Evolutionary conservation across 2,888 invertebrate species (phyloP), one percentile per base, ranked within the genome.

Genomic region (Eupeodes luniger): DNA sequence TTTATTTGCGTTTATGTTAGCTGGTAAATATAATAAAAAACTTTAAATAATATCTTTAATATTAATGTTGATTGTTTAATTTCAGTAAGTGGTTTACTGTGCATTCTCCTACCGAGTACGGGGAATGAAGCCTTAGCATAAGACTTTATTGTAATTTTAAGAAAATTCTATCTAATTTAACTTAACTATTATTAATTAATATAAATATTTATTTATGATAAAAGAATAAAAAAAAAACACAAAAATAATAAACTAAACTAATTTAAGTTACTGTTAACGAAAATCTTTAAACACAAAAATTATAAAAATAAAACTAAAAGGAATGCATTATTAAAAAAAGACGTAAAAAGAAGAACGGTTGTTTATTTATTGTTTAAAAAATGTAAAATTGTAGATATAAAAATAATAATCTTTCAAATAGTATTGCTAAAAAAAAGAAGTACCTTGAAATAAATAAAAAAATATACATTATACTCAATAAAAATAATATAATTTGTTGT

Each of bases 31-130:
- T 40, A 27, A 7, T 0, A 19, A 64, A 19, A 44, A 27, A 53
- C 12, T 40, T 53, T 53, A 19, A 14, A 57, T 27, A 27, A 27
- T 27, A 27, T 1, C 27, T 27, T 27, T 27, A 4, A 78, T 34
- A 59, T 51, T 19, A 47, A 59, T 57, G 57, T 16, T 57, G 10
- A 62, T 47, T 40, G 69, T 36, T 90, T 81, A 53, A 89, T 95
- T 95, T 51, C 94, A 96, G 97, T 95, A 91, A 96, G 96, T 94
- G 96, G 96, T 87, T 92, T 96, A 89, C 94, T 97, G 90, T 96
- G 96, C 93, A 95, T 96, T 94, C 94, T 96, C 92, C 94, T 97
- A 92, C 97, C 97, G 91, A 96, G 95, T 93, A 96, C 96, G 85
- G 96, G 96, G 90, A 95, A 95, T 92, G 96, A 96, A 91, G 96